These are phyloP conservation scores for Phalacrocorax pelagicus DNA, from an alignment of 2,113 vertebrate species.

Conservation along the genomic window DNA sequence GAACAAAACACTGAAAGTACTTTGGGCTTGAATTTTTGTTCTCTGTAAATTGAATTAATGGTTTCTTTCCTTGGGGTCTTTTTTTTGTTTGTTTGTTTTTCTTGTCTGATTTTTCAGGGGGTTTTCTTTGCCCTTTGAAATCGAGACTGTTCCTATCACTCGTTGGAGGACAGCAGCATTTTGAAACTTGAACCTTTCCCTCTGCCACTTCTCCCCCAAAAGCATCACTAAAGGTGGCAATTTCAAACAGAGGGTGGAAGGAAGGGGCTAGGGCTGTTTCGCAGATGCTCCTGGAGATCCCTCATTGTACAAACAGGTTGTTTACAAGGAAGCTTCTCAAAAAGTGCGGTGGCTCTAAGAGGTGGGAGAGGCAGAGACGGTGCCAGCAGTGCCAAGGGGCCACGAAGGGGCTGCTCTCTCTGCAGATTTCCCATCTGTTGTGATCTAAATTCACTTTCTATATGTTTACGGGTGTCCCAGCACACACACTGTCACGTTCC, in stretches of 20 bases:
- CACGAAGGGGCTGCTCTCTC: rapidly evolving
- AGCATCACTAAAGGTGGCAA: neutral
- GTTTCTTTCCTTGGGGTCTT: neutral
- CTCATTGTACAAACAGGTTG: neutral
- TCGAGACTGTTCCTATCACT: neutral
- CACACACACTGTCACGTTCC: neutral
- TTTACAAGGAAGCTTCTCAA: neutral
- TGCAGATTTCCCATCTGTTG: neutral
- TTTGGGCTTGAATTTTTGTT: neutral
- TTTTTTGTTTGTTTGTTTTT: neutral
- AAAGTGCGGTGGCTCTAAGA: neutral
- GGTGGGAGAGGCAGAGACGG: neutral
- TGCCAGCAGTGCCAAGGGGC: neutral
- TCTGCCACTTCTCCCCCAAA: neutral
- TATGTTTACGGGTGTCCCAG: neutral
- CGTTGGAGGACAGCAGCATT: neutral
- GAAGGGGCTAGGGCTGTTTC: neutral
- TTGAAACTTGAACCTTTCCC: neutral
- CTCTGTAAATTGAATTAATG: neutral
- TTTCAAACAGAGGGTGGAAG: neutral
- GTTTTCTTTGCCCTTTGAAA: neutral
- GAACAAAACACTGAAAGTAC: neutral
- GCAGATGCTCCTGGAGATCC: neutral
- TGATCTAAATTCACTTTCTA: neutral
- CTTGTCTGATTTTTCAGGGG: neutral